These are phyloP conservation scores for Dascillus cervinus DNA, from an alignment of 2,888 invertebrate species.

Conservation along the genomic window DNA sequence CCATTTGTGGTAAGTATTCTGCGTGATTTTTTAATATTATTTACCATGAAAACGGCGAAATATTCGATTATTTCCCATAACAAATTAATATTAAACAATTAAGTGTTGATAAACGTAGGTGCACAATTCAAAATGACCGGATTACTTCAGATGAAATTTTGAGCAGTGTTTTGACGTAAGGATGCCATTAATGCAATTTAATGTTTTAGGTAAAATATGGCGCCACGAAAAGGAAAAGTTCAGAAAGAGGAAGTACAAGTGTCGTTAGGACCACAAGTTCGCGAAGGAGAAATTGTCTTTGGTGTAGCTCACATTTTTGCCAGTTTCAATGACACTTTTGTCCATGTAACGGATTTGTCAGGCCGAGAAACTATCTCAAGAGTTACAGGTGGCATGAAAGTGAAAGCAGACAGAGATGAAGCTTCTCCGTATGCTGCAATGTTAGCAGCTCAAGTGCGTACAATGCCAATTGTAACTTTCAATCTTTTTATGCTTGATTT, in stretches of 20 bases:
- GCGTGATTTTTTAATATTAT: too few species aligned
- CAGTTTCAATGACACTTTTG: conserved; percentile 99
- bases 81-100: too few species aligned
- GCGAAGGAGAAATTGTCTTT: conserved; percentile 96
- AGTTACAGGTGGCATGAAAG: conserved; percentile 99
- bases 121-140: too few species aligned
- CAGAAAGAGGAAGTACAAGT: conserved; percentile 96
- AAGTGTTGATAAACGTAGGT: too few species aligned
- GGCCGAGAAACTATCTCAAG: conserved; percentile 92
- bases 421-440: conserved; percentile 99
- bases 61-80: too few species aligned
- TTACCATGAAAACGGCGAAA: too few species aligned
- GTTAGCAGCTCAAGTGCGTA: conserved; percentile 94
- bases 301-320: conserved; percentile 99
- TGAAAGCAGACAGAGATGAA: conserved; percentile 99
- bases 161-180: too few species aligned
- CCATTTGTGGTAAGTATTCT: too few species aligned
- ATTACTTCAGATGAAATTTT: too few species aligned
- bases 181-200: too few species aligned
- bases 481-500: conserved; percentile 10
- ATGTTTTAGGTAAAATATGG: conserved; percentile 58
- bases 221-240: conserved; percentile 95
- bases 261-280: conserved; percentile 90
- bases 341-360: conserved; percentile 98
- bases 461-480: conserved; percentile 3